phyloP scores from a whole-genome alignment of 2,797 vertebrate genomes.

The Macropodus opercularis region DNA sequence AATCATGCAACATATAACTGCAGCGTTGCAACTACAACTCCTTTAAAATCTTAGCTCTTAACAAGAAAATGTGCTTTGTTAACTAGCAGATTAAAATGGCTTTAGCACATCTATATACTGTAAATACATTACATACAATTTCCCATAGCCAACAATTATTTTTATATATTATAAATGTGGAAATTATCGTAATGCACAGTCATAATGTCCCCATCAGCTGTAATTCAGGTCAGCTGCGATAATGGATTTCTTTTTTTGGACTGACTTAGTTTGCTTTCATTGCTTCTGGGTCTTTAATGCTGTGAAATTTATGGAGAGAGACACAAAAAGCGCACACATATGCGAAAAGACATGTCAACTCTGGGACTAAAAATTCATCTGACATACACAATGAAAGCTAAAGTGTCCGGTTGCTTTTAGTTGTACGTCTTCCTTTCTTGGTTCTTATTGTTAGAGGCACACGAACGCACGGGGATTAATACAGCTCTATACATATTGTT shows the following conservation, averaged over 20 bases:
- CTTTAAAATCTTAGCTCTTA: no score
- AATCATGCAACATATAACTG: neutral
- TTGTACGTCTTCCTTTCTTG: neutral
- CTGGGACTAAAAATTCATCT: neutral
- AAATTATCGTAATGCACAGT: conserved; percentile 1
- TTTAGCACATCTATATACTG: neutral
- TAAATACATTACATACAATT: neutral
- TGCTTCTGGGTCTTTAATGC: conserved; percentile 12
- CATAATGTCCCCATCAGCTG: neutral
- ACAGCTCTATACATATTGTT: conserved; percentile 29
- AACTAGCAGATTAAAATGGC: neutral
- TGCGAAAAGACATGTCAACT: neutral
- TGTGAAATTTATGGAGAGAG: conserved; percentile 13
- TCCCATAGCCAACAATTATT: conserved; percentile 14
- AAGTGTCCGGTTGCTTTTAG: neutral
- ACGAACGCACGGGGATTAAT: conserved; percentile 25
- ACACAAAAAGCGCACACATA: neutral
- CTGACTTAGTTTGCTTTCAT: conserved; percentile 15
- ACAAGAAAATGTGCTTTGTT: neutral
- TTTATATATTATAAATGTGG: conserved; percentile 10
- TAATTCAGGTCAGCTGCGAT: conserved; percentile 11
- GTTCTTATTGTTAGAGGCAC: conserved; percentile 8
- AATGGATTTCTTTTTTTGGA: conserved; percentile 16
- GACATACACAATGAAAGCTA: neutral
- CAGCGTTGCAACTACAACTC: neutral